Evolutionary conservation across 2,888 invertebrate genomes (phyloP).

Genomic region (Hyppa rectilinea): DNA sequence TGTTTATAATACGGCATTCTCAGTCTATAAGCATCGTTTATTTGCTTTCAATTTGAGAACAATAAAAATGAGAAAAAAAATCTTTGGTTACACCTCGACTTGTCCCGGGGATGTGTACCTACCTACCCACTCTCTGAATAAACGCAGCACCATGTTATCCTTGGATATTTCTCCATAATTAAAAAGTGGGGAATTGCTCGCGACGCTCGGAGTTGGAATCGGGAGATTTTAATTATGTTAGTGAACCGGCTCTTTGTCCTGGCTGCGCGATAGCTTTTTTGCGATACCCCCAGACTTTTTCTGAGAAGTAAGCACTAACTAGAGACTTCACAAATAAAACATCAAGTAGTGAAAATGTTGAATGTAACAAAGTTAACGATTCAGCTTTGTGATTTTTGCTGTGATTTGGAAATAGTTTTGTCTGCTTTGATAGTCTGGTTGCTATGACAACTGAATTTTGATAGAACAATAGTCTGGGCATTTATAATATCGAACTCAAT

Average conservation of each 20-base stretch:
- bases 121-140: constrained; percentile 52
- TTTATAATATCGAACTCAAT: neutral
- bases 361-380: constrained; percentile 61
- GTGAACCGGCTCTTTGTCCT: constrained; percentile 75
- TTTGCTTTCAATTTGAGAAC: constrained; percentile 38
- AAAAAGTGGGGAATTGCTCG: constrained; percentile 72
- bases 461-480: neutral
- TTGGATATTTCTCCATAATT: constrained; percentile 73
- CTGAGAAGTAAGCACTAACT: constrained; percentile 74
- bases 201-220: constrained; percentile 72
- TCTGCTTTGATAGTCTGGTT: constrained; percentile 6
- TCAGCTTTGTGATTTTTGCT: constrained; percentile 49
- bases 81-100: constrained; percentile 51
- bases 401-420: constrained; percentile 42
- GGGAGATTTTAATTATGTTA: constrained; percentile 79
- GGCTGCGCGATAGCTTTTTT: constrained; percentile 74
- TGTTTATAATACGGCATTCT: neutral
- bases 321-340: constrained; percentile 72
- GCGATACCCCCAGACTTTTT: constrained; percentile 73
- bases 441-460: constrained; percentile 9
- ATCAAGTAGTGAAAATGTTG: constrained; percentile 59
- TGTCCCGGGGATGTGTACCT: constrained; percentile 51
- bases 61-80: constrained; percentile 1
- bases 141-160: constrained; percentile 63
- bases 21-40: constrained; percentile 8